Percentiles rank a stretch among this genome's conserved stretches.
Evolutionary conservation across 2,797 vertebrate species (phyloP).

Genomic region (Buphagus erythrorhynchus): DNA sequence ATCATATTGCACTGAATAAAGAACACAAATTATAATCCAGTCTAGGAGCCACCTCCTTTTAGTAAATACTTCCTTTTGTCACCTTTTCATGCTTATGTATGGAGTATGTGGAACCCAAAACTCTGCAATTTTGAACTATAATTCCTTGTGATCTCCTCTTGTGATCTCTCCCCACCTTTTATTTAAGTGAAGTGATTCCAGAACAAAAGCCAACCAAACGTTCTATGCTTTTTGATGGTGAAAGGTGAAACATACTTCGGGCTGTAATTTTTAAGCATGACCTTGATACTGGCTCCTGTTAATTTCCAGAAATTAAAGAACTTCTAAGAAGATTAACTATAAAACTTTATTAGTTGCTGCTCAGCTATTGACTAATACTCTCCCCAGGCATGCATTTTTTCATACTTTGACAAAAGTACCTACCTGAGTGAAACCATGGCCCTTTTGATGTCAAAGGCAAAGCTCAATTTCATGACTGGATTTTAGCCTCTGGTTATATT

Average conservation of each 20-base stretch:
- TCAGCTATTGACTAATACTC: neutral
- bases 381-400: neutral
- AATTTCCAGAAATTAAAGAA: neutral
- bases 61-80: neutral
- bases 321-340: neutral
- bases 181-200: neutral
- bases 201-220: neutral
- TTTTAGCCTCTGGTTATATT: conserved; percentile 14
- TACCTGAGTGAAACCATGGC: neutral
- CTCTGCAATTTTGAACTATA: neutral
- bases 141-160: neutral
- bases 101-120: neutral
- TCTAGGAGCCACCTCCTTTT: neutral
- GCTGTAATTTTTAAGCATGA: neutral
- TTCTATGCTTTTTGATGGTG: neutral
- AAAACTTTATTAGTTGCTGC: conserved; percentile 10
- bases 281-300: neutral
- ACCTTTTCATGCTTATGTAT: neutral
- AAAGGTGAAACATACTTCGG: neutral
- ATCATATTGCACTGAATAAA: neutral
- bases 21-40: neutral
- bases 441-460: conserved; percentile 4
- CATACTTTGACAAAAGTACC: neutral
- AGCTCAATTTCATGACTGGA: neutral
- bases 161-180: neutral